A percentile compares a stretch with the other conserved stretches of the same genome.
Conservation (phyloP, 1,140 invertebrate species). For the Cydia strobilella region DNA sequence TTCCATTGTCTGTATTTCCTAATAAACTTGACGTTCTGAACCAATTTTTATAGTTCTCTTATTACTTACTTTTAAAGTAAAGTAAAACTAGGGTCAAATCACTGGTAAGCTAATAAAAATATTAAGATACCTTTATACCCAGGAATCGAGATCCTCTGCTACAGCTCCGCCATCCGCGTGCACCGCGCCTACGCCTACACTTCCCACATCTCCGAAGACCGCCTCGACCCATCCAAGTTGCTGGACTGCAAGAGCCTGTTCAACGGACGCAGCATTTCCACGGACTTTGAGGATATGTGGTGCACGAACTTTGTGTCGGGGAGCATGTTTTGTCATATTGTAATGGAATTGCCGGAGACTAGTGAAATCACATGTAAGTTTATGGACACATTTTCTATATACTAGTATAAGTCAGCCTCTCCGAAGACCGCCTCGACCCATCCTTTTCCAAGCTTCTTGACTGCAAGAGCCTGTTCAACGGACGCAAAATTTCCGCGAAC, state of each 20-base stretch:
- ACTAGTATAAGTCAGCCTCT: no score
- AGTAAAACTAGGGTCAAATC: no score
- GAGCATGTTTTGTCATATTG: slow-evolving; percentile 69
- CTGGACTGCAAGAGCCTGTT: slow-evolving; percentile 76
- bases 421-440: slow-evolving; percentile 42
- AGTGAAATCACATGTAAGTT: slow-evolving; percentile 77
- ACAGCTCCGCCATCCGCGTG: slow-evolving; percentile 53
- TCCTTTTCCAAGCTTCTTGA: slow-evolving; percentile 48
- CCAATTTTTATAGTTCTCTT: no score
- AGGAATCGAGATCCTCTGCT: slow-evolving; percentile 65
- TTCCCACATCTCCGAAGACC: slow-evolving; percentile 46
- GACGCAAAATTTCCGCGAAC: slow-evolving; percentile 82
- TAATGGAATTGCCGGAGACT: slow-evolving; percentile 78
- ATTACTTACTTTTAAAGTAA: no score
- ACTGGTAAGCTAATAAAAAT: not conserved
- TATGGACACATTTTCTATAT: no score
- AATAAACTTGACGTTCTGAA: no score
- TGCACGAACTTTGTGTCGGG: slow-evolving; percentile 71
- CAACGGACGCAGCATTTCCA: slow-evolving; percentile 82
- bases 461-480: slow-evolving; percentile 79
- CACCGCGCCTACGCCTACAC: slow-evolving; percentile 62
- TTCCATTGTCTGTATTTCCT: no score
- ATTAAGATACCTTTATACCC: slow-evolving; percentile 14
- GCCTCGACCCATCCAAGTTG: slow-evolving; percentile 35
- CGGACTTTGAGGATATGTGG: slow-evolving; percentile 84